These are phyloP conservation scores for Pseudorectes ferrugineus DNA, from an alignment of 2,113 vertebrate species.

Conservation along the genomic window DNA sequence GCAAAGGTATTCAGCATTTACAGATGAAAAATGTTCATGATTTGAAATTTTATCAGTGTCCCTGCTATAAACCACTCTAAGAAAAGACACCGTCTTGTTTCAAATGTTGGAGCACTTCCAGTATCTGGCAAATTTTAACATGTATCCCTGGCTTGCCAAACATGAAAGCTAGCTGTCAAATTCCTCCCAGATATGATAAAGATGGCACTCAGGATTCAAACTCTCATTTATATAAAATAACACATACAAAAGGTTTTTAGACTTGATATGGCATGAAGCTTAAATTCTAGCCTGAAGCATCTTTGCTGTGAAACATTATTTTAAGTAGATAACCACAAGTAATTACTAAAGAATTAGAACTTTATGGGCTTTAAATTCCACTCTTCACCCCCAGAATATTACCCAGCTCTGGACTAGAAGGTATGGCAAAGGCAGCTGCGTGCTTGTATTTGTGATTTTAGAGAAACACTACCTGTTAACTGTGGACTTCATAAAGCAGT, in stretches of 20 bases:
- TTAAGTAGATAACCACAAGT: background rate
- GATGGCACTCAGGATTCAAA: constrained; percentile 52
- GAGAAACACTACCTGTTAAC: background rate
- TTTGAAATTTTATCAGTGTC: constrained; percentile 63
- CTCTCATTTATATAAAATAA: constrained; percentile 40
- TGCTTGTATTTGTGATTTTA: background rate
- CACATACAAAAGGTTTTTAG: constrained; percentile 41
- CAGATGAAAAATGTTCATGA: constrained; percentile 9
- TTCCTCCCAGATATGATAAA: constrained; percentile 63
- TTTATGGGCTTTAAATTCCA: background rate
- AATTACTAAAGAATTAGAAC: background rate
- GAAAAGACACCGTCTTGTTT: constrained; percentile 45
- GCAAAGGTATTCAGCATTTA: constrained; percentile 74
- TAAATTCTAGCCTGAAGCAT: constrained; percentile 24
- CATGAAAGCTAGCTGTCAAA: constrained; percentile 61
- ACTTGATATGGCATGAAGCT: background rate
- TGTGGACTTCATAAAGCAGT: background rate
- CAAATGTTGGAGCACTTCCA: constrained; percentile 63
- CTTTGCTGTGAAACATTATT: constrained; percentile 48
- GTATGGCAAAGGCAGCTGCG: background rate
- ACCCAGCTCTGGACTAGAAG: background rate
- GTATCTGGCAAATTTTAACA: constrained; percentile 66
- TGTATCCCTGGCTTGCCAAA: constrained; percentile 50
- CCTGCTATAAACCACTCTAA: constrained; percentile 62
- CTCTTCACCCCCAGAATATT: background rate